Base-by-base conservation (phyloP, 2,113 vertebrate genomes). In the Gobiocypris rarus region DNA sequence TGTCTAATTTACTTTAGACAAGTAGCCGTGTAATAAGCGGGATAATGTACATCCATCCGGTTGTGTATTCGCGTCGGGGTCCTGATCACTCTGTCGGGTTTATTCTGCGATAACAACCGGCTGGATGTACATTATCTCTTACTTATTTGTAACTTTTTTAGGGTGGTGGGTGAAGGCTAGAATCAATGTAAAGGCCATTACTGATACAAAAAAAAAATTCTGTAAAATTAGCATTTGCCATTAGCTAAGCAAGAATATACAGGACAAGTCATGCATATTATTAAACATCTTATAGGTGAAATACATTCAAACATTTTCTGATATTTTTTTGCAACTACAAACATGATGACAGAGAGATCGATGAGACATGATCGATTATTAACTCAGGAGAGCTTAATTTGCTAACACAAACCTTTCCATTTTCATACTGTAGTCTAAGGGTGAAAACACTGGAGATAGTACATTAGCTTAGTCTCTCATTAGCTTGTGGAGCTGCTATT, bases 381-480 rank as follows among this genome's bases (percentile, higher is more conserved):
- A 15, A 45, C 15, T 52, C 8, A 65, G 45, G 5, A 63, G 22
- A n/a, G 19, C 50, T 75, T 83, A 3, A 63, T 75, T 61, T 83
- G 45, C 45, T 52, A 13, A n/a, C 31, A 26, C 73, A 74, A 26
- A 15, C 15, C 43, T 73, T 79, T 79, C 41, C 31, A 28, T 24
- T 69, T 74, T 83, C 14, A 50, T 10, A 54, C 24, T 75, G 26
- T 17, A 48, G 59, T 65, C 19, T 22, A 61, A 34, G 58, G 41
- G 54, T 70, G 31, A 59, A 78, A 84, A 70, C 52, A 56, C 83
- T 59, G 38, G 34, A 84, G 75, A 71, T 58, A 48, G 6, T 58
- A 34, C 24, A 84, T 45, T 59, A 31, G 7, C 11, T 22, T 31
- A 67, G 77, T 58, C 75, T 78, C 83, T 84, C 41, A 71, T 69